Percentiles rank a stretch among this genome's conserved stretches.
Evolutionary conservation across 2,113 vertebrate genomes (phyloP).

Genomic region (Centropus unirufus): DNA sequence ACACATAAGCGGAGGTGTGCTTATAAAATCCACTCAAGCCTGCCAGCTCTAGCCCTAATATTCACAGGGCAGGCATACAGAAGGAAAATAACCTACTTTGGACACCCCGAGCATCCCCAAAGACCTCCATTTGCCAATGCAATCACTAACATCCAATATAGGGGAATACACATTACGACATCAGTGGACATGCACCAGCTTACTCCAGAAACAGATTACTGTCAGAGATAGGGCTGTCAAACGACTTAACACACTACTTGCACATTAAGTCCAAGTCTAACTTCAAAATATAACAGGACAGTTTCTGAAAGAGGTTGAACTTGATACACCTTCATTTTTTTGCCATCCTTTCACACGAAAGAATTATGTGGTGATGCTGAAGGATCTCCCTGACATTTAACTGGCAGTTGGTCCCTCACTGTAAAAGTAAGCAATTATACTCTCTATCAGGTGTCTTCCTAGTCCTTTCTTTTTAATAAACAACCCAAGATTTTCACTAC

Average conservation of each 20-base stretch:
- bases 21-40: not conserved
- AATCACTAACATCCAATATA: not conserved
- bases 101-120: not conserved
- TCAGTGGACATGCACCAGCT: not conserved
- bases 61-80: not conserved
- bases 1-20: not conserved
- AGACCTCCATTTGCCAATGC: not conserved
- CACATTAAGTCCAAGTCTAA: not conserved
- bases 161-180: not conserved
- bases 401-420: not conserved
- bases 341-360: not conserved
- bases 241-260: rapidly evolving
- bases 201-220: not conserved
- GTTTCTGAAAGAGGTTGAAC: not conserved
- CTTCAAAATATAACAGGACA: not conserved
- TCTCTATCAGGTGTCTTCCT: not conserved
- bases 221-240: not conserved
- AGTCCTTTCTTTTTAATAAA: not conserved
- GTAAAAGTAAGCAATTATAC: not conserved
- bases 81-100: not conserved
- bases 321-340: not conserved
- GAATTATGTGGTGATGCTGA: rapidly evolving
- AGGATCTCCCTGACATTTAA: not conserved
- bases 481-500: not conserved
- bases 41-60: not conserved